phyloP scores from a whole-genome alignment of 2,888 invertebrate genomes.

The Heliconius sara region DNA sequence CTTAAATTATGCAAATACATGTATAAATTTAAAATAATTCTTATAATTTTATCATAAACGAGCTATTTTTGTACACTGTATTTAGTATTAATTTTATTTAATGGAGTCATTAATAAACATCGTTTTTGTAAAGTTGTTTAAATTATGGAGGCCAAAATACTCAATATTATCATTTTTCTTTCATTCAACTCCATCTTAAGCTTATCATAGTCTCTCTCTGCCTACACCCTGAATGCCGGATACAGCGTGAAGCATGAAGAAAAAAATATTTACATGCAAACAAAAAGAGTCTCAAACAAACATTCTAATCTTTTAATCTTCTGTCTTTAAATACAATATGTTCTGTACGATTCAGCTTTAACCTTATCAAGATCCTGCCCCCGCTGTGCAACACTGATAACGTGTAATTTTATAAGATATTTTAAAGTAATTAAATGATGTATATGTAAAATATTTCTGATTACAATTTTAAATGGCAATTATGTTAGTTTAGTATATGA shows the following conservation, averaged over 20 bases:
- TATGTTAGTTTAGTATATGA: conserved; percentile 23
- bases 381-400: conserved; percentile 12
- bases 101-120: conserved; percentile 2
- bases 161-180: not conserved
- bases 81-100: conserved; percentile 6
- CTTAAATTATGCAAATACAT: not conserved
- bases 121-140: not conserved
- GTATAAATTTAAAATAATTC: not conserved
- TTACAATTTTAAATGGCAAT: conserved; percentile 26
- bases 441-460: conserved; percentile 12
- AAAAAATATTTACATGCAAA: not conserved
- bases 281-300: not conserved
- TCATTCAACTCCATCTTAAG: no score
- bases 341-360: conserved; percentile 1
- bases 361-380: not conserved
- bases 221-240: no score
- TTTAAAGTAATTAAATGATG: not conserved
- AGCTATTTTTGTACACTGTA: conserved; percentile 4
- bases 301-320: conserved; percentile 11
- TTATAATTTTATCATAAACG: conserved; percentile 5
- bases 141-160: not conserved
- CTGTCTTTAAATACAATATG: not conserved
- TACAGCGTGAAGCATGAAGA: no score
- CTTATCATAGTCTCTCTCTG: no score
- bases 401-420: not conserved